phyloP scores from a whole-genome alignment of 2,113 vertebrate genomes.

The Nycticorax nycticorax region DNA sequence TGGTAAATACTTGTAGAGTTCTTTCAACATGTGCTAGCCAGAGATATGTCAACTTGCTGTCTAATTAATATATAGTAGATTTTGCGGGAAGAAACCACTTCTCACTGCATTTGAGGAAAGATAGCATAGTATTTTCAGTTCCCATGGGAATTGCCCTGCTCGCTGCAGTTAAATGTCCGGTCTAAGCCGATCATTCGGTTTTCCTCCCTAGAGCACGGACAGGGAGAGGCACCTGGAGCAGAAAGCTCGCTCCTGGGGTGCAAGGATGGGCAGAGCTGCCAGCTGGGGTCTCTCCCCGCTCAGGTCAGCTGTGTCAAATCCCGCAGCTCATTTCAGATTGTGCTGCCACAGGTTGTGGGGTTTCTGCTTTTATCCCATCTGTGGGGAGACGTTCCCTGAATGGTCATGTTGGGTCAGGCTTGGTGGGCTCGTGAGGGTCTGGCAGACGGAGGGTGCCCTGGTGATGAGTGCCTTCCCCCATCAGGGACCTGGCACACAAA shows the following conservation, averaged over 20 bases:
- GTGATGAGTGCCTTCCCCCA: background rate
- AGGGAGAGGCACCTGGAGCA: background rate
- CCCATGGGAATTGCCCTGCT: background rate
- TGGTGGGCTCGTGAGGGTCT: background rate
- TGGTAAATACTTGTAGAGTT: background rate
- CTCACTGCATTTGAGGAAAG: background rate
- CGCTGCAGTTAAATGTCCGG: background rate
- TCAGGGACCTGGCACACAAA: background rate
- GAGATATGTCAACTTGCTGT: background rate
- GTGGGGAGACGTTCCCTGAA: background rate
- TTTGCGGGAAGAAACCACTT: background rate
- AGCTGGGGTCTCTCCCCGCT: background rate
- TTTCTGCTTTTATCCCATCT: background rate
- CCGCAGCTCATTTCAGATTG: rapidly evolving
- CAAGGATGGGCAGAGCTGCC: background rate
- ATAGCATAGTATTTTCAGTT: background rate
- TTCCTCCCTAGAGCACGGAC: background rate
- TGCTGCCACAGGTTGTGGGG: background rate
- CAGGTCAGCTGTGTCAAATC: background rate
- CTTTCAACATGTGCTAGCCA: background rate
- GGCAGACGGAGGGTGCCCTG: background rate
- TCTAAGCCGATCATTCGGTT: background rate
- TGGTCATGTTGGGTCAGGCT: rapidly evolving
- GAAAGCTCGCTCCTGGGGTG: background rate
- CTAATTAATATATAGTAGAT: background rate